phyloP scores from a whole-genome alignment of 1,140 invertebrate genomes.

The Ladona fulva region DNA sequence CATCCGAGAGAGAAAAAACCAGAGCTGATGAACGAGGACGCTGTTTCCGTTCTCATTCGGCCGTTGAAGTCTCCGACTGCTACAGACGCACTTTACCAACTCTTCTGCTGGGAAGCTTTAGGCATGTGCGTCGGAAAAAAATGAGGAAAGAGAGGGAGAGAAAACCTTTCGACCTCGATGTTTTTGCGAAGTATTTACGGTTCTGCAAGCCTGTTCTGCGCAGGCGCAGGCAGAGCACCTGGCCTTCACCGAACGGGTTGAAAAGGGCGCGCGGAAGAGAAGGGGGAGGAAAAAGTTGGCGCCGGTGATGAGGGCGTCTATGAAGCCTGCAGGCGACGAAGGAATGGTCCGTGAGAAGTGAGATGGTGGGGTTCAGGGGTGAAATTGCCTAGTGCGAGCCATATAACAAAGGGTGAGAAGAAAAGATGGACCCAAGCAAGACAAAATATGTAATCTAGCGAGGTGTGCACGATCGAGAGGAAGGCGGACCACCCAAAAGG shows the following conservation, averaged over 20 bases:
- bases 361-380: background rate
- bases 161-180: background rate
- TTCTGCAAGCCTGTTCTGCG: background rate
- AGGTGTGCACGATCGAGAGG: background rate
- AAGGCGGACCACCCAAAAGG: background rate
- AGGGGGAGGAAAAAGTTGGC: background rate
- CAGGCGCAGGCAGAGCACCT: background rate
- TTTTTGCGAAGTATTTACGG: background rate
- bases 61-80: background rate
- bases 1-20: background rate
- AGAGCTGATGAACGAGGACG: background rate
- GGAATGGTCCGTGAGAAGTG: background rate
- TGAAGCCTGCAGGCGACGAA: background rate
- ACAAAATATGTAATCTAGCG: background rate
- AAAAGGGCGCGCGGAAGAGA: background rate
- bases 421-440: background rate
- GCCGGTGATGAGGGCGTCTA: background rate
- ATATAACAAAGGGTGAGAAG: background rate
- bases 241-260: constrained; percentile 6
- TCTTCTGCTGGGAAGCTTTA: background rate
- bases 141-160: background rate
- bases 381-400: background rate
- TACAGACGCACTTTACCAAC: background rate
- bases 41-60: background rate
- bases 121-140: background rate